Percentiles rank a stretch among this genome's conserved stretches.
phyloP scores from a whole-genome alignment of 2,113 vertebrate species.

The Ictidomys tridecemlineatus region DNA sequence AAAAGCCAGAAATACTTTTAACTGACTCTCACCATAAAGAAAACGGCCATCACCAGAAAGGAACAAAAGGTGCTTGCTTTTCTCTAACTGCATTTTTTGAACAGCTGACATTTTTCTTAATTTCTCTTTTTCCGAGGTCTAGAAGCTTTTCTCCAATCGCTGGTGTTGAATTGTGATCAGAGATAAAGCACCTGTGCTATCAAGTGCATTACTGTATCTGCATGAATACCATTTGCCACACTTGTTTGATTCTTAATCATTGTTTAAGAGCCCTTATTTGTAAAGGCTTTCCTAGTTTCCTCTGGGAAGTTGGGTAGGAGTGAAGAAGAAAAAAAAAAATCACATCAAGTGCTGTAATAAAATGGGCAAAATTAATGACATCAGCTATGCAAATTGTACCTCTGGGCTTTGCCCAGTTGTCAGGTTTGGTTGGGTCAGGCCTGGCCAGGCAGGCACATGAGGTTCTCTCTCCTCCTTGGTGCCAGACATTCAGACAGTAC shows the following conservation, averaged over 20 bases:
- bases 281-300: conserved; percentile 13
- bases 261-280: not conserved
- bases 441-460: not conserved
- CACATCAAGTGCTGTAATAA: not conserved
- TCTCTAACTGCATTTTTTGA: conserved; percentile 2
- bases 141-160: not conserved
- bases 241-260: not conserved
- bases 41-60: not conserved
- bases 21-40: not conserved
- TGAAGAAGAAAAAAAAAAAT: conserved; percentile 27
- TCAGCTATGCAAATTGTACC: not conserved
- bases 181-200: not conserved
- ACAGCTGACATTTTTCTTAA: conserved; percentile 34
- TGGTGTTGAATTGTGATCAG: not conserved
- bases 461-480: not conserved
- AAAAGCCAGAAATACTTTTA: not conserved
- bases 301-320: not conserved
- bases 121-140: not conserved
- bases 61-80: not conserved
- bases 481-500: not conserved
- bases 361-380: not conserved
- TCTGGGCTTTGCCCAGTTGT: not conserved
- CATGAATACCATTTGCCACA: not conserved
- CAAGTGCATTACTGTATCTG: not conserved
- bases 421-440: not conserved